These are phyloP conservation scores for Drosophila melanogaster DNA, from an alignment of 1,140 invertebrate species.

Conservation along the genomic window Release_6_plus_ISO1_MT NT_033777.3:12304501-12305000, in stretches of 20 bases:
- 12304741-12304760: not conserved
- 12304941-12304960: slow-evolving; percentile 70
- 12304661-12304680: slow-evolving; percentile 55
- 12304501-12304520: slow-evolving; percentile 85
- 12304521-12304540: slow-evolving; percentile 84
- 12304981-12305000: slow-evolving; percentile 50
- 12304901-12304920: slow-evolving; percentile 59
- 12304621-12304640: slow-evolving; percentile 83
- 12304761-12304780: slow-evolving; percentile 43
- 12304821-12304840: not conserved
- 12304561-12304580: slow-evolving; percentile 34
- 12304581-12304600: slow-evolving; percentile 12
- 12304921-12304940: slow-evolving; percentile 65
- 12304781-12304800: slow-evolving; percentile 72
- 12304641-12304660: slow-evolving; percentile 60
- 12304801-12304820: slow-evolving; percentile 44
- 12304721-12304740: slow-evolving; percentile 26
- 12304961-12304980: slow-evolving; percentile 65
- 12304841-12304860: slow-evolving; percentile 40
- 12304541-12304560: slow-evolving; percentile 51
- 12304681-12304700: slow-evolving; percentile 15
- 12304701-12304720: slow-evolving; percentile 7
- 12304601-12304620: slow-evolving; percentile 56
- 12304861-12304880: slow-evolving; percentile 72
- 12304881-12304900: slow-evolving; percentile 51